Conservation (phyloP, 2,797 vertebrate species). For the Aulostomus chinensis region DNA sequence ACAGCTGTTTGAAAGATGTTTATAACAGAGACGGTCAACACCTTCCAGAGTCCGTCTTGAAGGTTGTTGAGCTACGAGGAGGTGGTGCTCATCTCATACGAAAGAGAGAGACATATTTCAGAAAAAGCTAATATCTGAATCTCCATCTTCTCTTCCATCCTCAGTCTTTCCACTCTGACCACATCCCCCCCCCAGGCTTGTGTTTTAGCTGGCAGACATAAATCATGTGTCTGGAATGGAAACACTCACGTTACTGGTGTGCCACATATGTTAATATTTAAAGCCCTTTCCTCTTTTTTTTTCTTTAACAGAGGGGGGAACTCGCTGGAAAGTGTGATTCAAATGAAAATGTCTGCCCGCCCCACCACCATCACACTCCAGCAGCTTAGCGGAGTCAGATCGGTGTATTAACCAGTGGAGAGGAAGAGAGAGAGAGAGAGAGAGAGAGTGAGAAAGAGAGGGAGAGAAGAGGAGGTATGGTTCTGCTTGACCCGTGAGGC, state of each 20-base stretch:
- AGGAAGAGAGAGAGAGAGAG: not conserved
- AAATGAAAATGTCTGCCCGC: conserved; percentile 39
- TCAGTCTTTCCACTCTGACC: conserved; percentile 50
- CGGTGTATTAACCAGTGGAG: conserved; percentile 33
- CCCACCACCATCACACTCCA: conserved; percentile 8
- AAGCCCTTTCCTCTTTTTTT: conserved; percentile 48
- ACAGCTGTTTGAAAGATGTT: conserved; percentile 42
- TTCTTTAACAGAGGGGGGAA: conserved; percentile 33
- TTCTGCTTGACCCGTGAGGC: conserved; percentile 77
- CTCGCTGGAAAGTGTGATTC: conserved; percentile 74
- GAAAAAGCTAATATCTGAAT: not conserved
- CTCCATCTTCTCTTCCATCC: conserved; percentile 29
- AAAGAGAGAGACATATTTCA: conserved; percentile 5
- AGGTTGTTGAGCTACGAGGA: conserved; percentile 25
- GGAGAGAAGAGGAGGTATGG: conserved; percentile 44
- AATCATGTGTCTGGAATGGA: conserved; percentile 70
- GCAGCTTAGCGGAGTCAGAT: conserved; percentile 48
- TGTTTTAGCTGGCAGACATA: conserved; percentile 66
- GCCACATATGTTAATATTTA: conserved; percentile 73
- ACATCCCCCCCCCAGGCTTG: conserved; percentile 40
- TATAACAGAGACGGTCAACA: conserved; percentile 15
- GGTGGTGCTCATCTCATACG: not conserved
- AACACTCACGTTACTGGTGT: conserved; percentile 62
- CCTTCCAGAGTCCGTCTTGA: conserved; percentile 31
- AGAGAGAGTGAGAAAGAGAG: not conserved